Evolutionary conservation across 2,888 invertebrate genomes (phyloP), one percentile per base, ranked within the genome.

Genomic region (Eupithecia inturbata): DNA sequence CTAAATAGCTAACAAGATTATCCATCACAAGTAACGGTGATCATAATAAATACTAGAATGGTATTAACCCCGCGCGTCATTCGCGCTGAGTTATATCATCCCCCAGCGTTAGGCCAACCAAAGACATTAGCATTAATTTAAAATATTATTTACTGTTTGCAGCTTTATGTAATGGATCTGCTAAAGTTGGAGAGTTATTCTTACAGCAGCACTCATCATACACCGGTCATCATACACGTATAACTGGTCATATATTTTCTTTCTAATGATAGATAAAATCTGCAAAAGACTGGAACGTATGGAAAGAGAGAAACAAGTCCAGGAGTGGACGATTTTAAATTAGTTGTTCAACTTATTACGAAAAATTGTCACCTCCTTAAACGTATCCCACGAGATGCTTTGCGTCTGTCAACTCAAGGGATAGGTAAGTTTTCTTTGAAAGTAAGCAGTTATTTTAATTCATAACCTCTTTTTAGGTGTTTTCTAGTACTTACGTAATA

Each of bases 91-190:
- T 93, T 95, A 95, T 91, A 86, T 83, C 91, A 84, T 85, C 90
- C 88, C 90, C 91, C 90, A 83, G 88, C 91, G 89, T 90, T 91
- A 89, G 90, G 90, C 89, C 85, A 89, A 91, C 91, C 89, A 82
- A 80, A 80, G 85, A 89, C 92, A 93, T 95, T 94, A 94, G 88
- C 95, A 94, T 95, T 94, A 92, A 95, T 95, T 93, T 93, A 91
- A 92, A 94, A 92, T 94, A 94, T 94, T 94, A 94, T 95, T 95
- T 94, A 94, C 92, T 89, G 92, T 92, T 87, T 87, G 85, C 87
- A 85, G 89, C 88, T 85, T 86, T 87, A 87, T 87, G 85, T 80
- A 80, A 67, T 64, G 66, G 87, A 85, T 77, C 53, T 69, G 49
- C 33, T 78, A 83, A 84, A 26, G 0, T 77, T 84, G 84, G 85